A percentile compares a stretch with the other conserved stretches of the same genome.
Evolutionary conservation across 2,113 vertebrate genomes (phyloP).

Genomic region (Glareola pratincola): DNA sequence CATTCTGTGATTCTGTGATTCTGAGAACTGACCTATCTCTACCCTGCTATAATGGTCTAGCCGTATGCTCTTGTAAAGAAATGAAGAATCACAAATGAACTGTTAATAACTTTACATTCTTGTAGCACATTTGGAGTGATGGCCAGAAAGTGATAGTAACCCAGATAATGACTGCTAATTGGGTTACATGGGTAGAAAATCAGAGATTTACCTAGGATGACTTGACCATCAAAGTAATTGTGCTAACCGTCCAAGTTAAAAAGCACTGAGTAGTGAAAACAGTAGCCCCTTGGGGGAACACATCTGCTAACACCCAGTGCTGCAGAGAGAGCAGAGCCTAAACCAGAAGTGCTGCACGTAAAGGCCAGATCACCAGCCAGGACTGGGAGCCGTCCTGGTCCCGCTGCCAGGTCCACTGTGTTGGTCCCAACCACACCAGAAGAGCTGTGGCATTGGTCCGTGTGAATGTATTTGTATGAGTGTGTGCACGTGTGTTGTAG

Average conservation of each 20-base stretch:
- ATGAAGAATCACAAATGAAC: background rate
- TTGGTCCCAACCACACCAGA: background rate
- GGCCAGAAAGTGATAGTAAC: background rate
- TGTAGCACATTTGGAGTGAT: background rate
- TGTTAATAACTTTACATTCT: background rate
- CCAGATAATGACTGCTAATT: background rate
- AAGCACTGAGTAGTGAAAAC: background rate
- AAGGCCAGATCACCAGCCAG: background rate
- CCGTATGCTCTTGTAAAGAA: background rate
- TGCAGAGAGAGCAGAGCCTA: background rate
- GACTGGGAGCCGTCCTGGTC: background rate
- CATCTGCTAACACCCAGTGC: background rate
- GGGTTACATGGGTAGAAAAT: background rate
- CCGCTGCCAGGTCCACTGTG: background rate
- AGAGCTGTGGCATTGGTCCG: background rate
- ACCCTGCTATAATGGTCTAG: background rate
- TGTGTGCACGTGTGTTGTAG: background rate
- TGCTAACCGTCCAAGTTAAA: background rate
- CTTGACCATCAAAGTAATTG: background rate
- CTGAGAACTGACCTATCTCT: background rate
- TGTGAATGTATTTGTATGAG: fast-evolving
- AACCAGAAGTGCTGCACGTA: fast-evolving
- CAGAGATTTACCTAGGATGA: background rate
- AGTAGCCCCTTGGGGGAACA: background rate
- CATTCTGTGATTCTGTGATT: no score